phyloP scores from a whole-genome alignment of 2,888 invertebrate species.

The Mythimna lalbum region DNA sequence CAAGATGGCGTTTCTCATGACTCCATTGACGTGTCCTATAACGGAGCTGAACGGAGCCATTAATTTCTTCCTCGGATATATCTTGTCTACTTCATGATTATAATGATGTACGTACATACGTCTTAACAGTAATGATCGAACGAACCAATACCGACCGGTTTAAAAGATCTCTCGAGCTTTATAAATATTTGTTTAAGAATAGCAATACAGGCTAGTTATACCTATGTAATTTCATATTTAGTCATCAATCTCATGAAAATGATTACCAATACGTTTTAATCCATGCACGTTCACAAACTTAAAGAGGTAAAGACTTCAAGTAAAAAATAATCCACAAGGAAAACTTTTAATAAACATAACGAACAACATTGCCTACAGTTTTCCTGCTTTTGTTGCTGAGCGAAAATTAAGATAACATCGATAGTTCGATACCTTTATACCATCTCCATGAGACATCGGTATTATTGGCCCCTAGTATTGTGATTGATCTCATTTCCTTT shows the following conservation, averaged over 20 bases:
- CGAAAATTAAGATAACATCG: constrained; percentile 36
- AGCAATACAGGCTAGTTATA: not conserved
- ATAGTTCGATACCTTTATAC: constrained; percentile 27
- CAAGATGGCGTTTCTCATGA: constrained; percentile 2
- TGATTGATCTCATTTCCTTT: constrained; percentile 84
- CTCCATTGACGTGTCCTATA: constrained; percentile 27
- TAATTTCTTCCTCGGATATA: constrained; percentile 14
- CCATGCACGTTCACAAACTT: not conserved
- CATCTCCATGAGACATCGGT: constrained; percentile 53
- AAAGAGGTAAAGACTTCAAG: constrained; percentile 3
- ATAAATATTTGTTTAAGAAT: not conserved
- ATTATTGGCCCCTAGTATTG: constrained; percentile 65
- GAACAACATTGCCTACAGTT: constrained; percentile 22
- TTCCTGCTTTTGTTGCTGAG: constrained; percentile 40
- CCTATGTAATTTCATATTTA: constrained; percentile 6
- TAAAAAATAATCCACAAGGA: constrained; percentile 21
- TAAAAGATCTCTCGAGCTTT: constrained; percentile 4
- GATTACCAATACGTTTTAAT: not conserved
- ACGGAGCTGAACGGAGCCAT: not conserved
- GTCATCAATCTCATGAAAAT: not conserved
- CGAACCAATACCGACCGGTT: constrained; percentile 12
- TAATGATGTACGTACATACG: constrained; percentile 11
- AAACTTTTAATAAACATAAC: constrained; percentile 32
- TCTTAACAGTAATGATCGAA: constrained; percentile 15
- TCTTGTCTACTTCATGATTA: constrained; percentile 17